These are phyloP conservation scores for Thyatira batis DNA, from an alignment of 2,888 invertebrate genomes.

Conservation along the genomic window DNA sequence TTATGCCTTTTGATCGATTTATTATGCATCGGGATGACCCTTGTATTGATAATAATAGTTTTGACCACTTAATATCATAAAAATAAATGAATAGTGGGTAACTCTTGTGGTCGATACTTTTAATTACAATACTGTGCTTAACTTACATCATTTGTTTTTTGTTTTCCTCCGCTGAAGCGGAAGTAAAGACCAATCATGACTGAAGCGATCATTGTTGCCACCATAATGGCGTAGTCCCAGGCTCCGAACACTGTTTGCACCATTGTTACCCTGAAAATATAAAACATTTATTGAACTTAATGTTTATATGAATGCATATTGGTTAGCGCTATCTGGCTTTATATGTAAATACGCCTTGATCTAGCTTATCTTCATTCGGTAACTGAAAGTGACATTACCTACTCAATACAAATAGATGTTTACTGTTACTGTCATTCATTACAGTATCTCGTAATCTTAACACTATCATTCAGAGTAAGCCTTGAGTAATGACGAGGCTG, in stretches of 20 bases:
- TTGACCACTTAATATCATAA: too few species aligned
- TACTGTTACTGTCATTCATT: too few species aligned
- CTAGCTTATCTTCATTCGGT: background rate
- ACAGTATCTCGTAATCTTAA: too few species aligned
- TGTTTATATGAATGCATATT: background rate
- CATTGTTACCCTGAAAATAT: conserved; percentile 43
- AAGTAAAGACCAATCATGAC: conserved; percentile 92
- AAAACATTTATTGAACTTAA: conserved; percentile 11
- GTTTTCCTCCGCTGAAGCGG: conserved; percentile 91
- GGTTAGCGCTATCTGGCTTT: background rate
- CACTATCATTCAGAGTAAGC: too few species aligned
- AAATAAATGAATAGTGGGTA: too few species aligned
- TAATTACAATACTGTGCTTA: too few species aligned
- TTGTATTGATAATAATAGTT: too few species aligned
- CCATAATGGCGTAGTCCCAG: conserved; percentile 90
- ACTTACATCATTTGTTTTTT: conserved; percentile 89
- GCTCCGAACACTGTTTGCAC: conserved; percentile 75
- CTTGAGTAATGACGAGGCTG: background rate
- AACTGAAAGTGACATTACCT: too few species aligned
- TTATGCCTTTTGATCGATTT: too few species aligned
- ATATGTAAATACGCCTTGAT: background rate
- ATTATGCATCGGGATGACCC: too few species aligned
- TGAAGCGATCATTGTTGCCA: conserved; percentile 86
- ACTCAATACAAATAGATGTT: too few species aligned
- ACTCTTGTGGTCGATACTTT: too few species aligned